These are phyloP conservation scores for Meda fulgida DNA, from an alignment of 2,797 vertebrate species.

Conservation along the genomic window DNA sequence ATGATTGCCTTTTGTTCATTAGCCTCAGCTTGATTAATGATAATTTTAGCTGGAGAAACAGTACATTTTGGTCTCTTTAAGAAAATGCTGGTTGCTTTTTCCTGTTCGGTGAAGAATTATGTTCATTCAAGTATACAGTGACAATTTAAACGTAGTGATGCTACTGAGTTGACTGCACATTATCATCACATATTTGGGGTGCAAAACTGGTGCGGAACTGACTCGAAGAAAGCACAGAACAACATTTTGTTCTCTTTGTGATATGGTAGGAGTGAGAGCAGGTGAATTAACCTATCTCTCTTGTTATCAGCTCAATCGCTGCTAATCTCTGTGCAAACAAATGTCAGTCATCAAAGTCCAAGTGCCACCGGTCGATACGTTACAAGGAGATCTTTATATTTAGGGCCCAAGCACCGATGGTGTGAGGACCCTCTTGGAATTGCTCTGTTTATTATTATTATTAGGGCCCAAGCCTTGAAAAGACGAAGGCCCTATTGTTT, in stretches of 20 bases:
- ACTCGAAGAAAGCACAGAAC: not conserved
- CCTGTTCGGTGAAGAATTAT: not conserved
- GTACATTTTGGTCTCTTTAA: not conserved
- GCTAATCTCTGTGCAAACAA: constrained; percentile 38
- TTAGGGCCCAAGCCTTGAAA: no score
- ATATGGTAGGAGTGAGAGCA: constrained; percentile 11
- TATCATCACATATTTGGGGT: not conserved
- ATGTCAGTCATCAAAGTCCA: constrained; percentile 17
- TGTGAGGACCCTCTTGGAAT: no score
- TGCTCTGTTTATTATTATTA: no score
- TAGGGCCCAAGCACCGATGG: no score
- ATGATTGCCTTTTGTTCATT: constrained; percentile 27
- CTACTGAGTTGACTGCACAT: not conserved
- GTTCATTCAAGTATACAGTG: not conserved
- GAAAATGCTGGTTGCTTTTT: not conserved
- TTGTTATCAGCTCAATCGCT: constrained; percentile 39
- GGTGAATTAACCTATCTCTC: constrained; percentile 43
- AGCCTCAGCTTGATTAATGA: constrained; percentile 8
- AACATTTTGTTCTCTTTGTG: constrained; percentile 21
- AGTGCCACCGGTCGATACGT: constrained; percentile 3
- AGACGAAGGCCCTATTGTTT: no score
- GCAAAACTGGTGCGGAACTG: not conserved
- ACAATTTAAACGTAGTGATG: not conserved
- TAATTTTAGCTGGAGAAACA: constrained; percentile 9
- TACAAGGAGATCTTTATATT: not conserved